Percentiles rank a stretch among this genome's conserved stretches.
phyloP scores from a whole-genome alignment of 2,888 invertebrate species.

The Erebia aethiops region DNA sequence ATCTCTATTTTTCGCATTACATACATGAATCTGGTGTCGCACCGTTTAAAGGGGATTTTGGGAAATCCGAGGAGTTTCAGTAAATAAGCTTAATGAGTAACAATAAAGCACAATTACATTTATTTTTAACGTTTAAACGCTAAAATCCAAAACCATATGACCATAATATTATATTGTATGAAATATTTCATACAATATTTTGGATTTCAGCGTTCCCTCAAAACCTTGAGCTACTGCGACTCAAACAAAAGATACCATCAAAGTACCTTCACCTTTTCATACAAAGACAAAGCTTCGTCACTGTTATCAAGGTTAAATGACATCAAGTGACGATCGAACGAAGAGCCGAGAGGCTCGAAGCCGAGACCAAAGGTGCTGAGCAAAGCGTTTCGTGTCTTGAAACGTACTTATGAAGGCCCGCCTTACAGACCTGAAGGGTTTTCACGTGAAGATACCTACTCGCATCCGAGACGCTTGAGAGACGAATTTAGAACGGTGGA shows the following conservation, averaged over 20 bases:
- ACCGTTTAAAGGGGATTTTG: not conserved
- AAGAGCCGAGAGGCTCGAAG: constrained; percentile 36
- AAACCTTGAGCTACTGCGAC: not conserved
- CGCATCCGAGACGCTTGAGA: constrained; percentile 38
- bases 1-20: not conserved
- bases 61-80: not conserved
- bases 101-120: not conserved
- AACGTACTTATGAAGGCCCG: constrained; percentile 43
- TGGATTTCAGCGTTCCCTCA: too few species aligned
- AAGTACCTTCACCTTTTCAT: constrained; percentile 25
- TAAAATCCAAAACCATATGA: not conserved
- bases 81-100: not conserved
- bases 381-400: constrained; percentile 37
- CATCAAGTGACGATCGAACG: constrained; percentile 43
- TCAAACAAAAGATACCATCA: constrained; percentile 7
- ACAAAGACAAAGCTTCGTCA: constrained; percentile 30
- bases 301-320: constrained; percentile 42
- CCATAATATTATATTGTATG: too few species aligned
- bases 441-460: constrained; percentile 42
- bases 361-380: constrained; percentile 40
- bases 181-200: too few species aligned
- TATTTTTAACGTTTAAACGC: not conserved
- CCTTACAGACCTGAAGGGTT: constrained; percentile 44
- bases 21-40: not conserved
- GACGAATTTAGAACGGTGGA: constrained; percentile 42